phyloP scores from a whole-genome alignment of 2,888 invertebrate genomes.

The Germaria angustata region DNA sequence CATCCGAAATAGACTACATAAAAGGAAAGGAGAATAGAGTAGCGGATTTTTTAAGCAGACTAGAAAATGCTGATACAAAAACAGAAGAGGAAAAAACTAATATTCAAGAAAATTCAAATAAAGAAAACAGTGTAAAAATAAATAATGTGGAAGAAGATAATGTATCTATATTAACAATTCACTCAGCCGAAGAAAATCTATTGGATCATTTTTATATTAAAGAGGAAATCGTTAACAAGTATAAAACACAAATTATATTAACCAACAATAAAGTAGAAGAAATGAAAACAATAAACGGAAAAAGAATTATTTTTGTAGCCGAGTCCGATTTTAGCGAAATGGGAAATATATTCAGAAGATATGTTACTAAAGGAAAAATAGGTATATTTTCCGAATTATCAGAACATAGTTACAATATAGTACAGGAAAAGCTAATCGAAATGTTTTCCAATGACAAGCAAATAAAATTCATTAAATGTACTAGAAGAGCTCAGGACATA shows the following conservation, averaged over 20 bases:
- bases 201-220: slow-evolving; percentile 39
- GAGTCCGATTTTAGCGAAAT: slow-evolving; percentile 55
- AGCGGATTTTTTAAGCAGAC: no score
- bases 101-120: slow-evolving; percentile 2
- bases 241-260: slow-evolving; percentile 42
- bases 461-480: slow-evolving; percentile 66
- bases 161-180: slow-evolving; percentile 46
- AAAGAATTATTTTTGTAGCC: no score
- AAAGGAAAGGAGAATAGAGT: slow-evolving; percentile 45
- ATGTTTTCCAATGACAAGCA: slow-evolving; percentile 64
- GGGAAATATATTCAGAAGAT: slow-evolving; percentile 60
- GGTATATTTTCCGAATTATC: slow-evolving; percentile 62
- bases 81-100: neutral
- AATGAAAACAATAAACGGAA: no score
- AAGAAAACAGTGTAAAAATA: no score
- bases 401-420: slow-evolving; percentile 60
- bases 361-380: slow-evolving; percentile 62
- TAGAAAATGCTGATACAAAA: slow-evolving; percentile 12
- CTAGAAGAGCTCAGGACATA: slow-evolving; percentile 63
- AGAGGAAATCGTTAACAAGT: slow-evolving; percentile 57
- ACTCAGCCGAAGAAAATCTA: slow-evolving; percentile 39
- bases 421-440: slow-evolving; percentile 64
- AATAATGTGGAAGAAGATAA: neutral
- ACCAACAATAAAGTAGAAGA: no score
- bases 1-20: slow-evolving; percentile 13